Evolutionary conservation across 2,113 vertebrate species (phyloP), one percentile per base, ranked within the genome.

Genomic region (Pomatostomus ruficeps): DNA sequence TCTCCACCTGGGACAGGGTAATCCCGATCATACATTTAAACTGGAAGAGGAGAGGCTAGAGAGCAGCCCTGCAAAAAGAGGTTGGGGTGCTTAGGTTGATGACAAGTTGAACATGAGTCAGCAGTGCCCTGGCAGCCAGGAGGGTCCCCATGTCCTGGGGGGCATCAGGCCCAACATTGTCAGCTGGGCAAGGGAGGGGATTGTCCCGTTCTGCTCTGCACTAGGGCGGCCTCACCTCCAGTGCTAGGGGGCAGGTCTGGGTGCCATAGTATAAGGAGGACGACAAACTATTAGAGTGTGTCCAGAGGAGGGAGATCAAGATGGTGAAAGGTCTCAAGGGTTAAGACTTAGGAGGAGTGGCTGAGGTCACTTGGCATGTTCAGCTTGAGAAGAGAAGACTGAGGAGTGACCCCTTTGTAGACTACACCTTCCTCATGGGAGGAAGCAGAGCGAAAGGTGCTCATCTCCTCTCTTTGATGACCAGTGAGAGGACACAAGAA

Each of bases 151-250:
- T 16, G 14, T n/a, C 29, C 40, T 59, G 4, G 14, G 12, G 9
- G 2, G 6, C 31, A 83, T 23, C 52, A 49, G 33, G 18, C 45
- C 36, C 23, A 76, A 49, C 28, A 54, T 8, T 25, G 5, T 25
- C 24, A 49, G 45, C 25, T 0, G 0, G 17, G 5, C 4, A 3
- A 73, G 20, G 35, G 7, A 63, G 11, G 26, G 25, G 15, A n/a
- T 14, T 80, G 18, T 52, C 13, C 61, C 1, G 0, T 29, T 55
- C 26, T 46, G 1, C 10, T 8, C 29, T 61, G 51, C 3, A 1
- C 46, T 86, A 57, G 8, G 15, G 14, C 0, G 0, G 14, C 9
- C 43, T 18, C 16, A n/a, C 16, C 38, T 14, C 1, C 0, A 43
- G 46, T 40, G 5, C 28, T 66, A 4, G 5, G 40, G 26, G 11